Percentiles rank a stretch among this genome's conserved stretches.
Conservation (phyloP, 2,113 vertebrate species). For the Odocoileus virginianus region DNA sequence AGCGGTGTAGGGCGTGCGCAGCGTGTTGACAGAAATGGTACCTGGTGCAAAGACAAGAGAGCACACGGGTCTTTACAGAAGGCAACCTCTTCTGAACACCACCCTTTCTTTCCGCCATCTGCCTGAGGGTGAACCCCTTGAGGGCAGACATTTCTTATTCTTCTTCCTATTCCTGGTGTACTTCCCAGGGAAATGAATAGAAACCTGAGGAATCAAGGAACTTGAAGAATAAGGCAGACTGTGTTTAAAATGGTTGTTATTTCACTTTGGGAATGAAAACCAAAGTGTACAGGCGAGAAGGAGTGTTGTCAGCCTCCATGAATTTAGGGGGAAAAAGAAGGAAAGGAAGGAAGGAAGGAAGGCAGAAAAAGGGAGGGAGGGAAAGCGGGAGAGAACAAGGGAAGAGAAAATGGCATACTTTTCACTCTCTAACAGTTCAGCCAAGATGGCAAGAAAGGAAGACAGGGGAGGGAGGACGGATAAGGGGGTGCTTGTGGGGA, state of each 20-base stretch:
- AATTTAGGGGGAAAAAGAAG: neutral
- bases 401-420: neutral
- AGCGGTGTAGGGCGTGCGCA: constrained; percentile 94
- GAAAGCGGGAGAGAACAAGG: neutral
- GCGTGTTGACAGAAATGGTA: constrained; percentile 96
- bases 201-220: neutral
- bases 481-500: neutral
- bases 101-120: neutral
- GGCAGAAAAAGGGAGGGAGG: neutral
- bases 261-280: neutral
- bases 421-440: neutral
- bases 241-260: neutral
- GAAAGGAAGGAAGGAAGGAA: neutral
- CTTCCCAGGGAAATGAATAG: neutral
- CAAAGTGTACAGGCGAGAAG: neutral
- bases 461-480: too few relatives aligned
- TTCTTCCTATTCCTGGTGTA: neutral
- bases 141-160: neutral
- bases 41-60: constrained; percentile 77
- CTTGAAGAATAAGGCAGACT: neutral
- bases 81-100: rapidly evolving
- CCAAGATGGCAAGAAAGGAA: neutral
- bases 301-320: neutral
- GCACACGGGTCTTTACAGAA: neutral
- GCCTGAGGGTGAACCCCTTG: neutral